phyloP scores from a whole-genome alignment of 2,888 invertebrate genomes.

The Drosophila robusta region DNA sequence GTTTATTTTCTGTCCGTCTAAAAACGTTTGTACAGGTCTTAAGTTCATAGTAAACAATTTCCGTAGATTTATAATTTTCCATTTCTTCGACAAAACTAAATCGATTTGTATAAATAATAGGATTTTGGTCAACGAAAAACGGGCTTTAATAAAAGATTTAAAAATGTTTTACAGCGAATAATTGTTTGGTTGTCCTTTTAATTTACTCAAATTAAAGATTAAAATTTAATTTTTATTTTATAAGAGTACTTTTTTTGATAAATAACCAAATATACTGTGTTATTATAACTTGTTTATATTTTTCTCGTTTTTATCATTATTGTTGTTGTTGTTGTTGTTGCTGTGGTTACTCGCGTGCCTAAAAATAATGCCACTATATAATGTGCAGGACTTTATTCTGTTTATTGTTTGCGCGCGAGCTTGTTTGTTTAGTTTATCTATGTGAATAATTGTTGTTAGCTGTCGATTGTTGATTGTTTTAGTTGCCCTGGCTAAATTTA shows the following conservation, averaged over 20 bases:
- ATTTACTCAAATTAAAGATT: background rate
- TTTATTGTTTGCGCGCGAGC: constrained; percentile 30
- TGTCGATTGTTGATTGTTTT: constrained; percentile 20
- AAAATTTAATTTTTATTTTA: no score
- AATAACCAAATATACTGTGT: background rate
- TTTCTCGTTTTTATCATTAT: constrained; percentile 3
- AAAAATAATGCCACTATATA: constrained; percentile 43
- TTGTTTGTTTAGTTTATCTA: constrained; percentile 43
- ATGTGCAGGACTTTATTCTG: constrained; percentile 24
- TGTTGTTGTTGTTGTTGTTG: constrained; percentile 14
- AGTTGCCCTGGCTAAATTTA: constrained; percentile 37
- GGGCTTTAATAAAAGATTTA: no score
- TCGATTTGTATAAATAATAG: no score
- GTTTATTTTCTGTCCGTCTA: no score
- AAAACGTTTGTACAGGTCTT: no score
- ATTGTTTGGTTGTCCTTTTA: background rate
- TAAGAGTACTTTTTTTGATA: no score
- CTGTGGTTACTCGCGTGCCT: constrained; percentile 41
- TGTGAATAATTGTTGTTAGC: constrained; percentile 27
- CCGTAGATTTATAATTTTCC: no score
- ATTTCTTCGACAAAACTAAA: no score
- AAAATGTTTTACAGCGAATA: no score
- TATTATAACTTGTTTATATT: background rate
- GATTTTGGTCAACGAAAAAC: no score
- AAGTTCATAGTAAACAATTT: no score